A percentile compares a stretch with the other conserved stretches of the same genome.
These are phyloP conservation scores for Zhengitettix transpicula DNA, from an alignment of 2,888 invertebrate species.

Conservation along the genomic window DNA sequence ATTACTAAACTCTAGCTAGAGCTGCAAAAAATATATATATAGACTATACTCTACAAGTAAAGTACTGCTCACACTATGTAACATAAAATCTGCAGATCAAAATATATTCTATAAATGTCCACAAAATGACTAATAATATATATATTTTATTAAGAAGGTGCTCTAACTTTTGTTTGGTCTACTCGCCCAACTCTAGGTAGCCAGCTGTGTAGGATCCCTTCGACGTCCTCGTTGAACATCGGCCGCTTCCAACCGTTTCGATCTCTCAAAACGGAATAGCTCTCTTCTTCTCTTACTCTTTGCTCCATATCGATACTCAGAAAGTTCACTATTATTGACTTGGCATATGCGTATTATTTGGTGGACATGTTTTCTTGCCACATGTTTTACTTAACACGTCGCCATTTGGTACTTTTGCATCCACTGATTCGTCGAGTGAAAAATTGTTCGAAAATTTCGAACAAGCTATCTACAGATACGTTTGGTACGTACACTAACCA, in stretches of 20 bases:
- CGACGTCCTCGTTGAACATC: not conserved
- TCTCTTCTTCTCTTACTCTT: no score
- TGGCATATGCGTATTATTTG: no score
- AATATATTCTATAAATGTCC: conserved; percentile 8
- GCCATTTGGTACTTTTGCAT: no score
- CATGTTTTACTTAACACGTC: no score
- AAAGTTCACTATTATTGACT: no score
- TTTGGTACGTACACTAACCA: no score
- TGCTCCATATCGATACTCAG: no score
- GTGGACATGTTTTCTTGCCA: no score
- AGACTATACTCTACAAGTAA: not conserved
- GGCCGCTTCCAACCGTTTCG: not conserved
- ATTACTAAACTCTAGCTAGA: not conserved
- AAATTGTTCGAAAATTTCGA: no score
- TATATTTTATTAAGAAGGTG: conserved; percentile 8
- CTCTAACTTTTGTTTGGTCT: conserved; percentile 11
- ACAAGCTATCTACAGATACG: no score
- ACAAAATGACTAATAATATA: conserved; percentile 10
- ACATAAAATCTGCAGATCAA: conserved; percentile 7
- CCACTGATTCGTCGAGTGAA: no score
- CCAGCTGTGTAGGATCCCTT: conserved; percentile 10
- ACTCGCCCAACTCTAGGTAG: conserved; percentile 13
- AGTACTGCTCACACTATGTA: conserved; percentile 5
- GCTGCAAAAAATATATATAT: not conserved
- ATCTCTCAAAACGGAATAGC: no score